Base-by-base conservation (phyloP, 2,888 invertebrate species). In the Cylindroiulus punctatus region DNA sequence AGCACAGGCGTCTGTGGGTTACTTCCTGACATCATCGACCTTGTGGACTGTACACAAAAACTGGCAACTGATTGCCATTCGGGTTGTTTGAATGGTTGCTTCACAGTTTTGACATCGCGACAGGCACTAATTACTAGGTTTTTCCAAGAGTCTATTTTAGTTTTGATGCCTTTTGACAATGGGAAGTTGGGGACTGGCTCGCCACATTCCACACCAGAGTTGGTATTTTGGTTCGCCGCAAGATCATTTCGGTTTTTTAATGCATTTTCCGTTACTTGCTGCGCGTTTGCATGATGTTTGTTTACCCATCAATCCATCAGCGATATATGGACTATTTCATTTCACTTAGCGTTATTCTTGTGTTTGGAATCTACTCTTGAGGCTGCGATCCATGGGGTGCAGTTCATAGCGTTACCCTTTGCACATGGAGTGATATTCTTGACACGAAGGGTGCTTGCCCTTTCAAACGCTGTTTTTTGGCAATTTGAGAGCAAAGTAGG, bases 281-380 rank as follows among this genome's bases (percentile, higher is more conserved):
- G 19, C 4, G 57, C 40, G 57, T 57, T 57, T 57, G 19, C 57
- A 57, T 57, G 57, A 57, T 57, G 57, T 57, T 57, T 57, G 57
- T 57, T 57, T 57, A 57, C 57, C 57, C 57, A 57, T 57, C 57
- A 57, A 57, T 57, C 57, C 3, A 19, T 57, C 57, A 57, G 57
- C 57, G 57, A 57, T 57, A 57, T 57, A 57, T 57, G 57, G 57
- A n/a, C 57, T 57, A 57, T 57, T 57, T 57, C 57, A 57, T 57
- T 57, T 57, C 57, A 57, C 57, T 57, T 57, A 57, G n/a, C 57
- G 57, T 57, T 57, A 57, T 57, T 57, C 57, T 57, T n/a, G 57
- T 57, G 47, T 47, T n/a, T 57, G 57, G 57, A 57, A 57, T 57
- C n/a, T 7, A 57, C 57, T 57, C n/a, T 52, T 52, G 52, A 52